These are phyloP conservation scores for Picathartes gymnocephalus DNA, from an alignment of 2,113 vertebrate species.

Conservation along the genomic window DNA sequence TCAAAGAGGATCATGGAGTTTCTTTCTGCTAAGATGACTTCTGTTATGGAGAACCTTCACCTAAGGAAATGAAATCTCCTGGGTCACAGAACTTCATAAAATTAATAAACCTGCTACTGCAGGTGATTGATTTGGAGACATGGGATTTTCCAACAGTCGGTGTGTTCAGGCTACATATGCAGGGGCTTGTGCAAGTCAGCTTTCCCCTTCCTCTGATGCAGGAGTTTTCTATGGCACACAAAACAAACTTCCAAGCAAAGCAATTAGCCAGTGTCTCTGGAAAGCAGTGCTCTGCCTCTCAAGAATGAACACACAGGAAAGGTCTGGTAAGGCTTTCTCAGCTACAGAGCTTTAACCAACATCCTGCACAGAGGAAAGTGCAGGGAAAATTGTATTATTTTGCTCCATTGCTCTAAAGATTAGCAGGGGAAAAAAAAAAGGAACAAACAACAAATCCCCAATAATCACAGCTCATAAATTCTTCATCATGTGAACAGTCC, in stretches of 20 bases:
- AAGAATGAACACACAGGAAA: neutral
- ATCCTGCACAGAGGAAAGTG: neutral
- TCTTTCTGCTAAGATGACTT: neutral
- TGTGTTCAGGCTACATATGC: neutral
- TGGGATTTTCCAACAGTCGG: neutral
- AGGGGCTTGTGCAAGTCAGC: neutral
- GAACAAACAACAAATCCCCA: neutral
- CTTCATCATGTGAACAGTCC: neutral
- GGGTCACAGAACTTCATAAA: neutral
- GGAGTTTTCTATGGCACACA: neutral
- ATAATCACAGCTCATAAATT: conserved; percentile 33
- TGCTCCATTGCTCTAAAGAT: neutral
- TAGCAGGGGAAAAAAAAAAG: neutral
- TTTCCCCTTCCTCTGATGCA: neutral
- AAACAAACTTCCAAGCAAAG: neutral
- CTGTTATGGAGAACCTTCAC: neutral
- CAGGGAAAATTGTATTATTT: neutral
- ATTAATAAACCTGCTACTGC: neutral
- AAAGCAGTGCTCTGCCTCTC: neutral
- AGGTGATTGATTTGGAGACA: neutral
- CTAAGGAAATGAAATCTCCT: neutral
- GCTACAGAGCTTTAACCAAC: neutral
- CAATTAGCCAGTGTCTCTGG: neutral
- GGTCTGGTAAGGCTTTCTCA: neutral
- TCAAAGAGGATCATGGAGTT: neutral